Conservation (phyloP, 2,888 invertebrate species). For the Protodeltote pygarga region DNA sequence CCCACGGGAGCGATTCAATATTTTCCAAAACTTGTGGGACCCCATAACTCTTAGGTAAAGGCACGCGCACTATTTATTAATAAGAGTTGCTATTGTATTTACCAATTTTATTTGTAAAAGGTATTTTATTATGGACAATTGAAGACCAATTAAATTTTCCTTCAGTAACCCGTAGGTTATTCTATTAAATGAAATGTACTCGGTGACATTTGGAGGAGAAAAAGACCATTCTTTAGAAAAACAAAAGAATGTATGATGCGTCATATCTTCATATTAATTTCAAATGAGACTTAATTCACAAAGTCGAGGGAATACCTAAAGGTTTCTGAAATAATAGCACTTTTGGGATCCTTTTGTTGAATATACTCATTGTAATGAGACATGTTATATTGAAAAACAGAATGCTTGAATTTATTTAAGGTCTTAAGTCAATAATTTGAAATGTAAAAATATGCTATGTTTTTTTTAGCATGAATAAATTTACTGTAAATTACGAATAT, state of each 20-base stretch:
- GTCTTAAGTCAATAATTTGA: too few species aligned
- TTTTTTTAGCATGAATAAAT: too few species aligned
- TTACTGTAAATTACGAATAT: background rate
- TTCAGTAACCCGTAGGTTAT: background rate
- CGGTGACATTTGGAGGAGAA: background rate
- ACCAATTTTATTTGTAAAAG: slow-evolving; percentile 10
- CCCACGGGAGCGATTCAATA: slow-evolving; percentile 73
- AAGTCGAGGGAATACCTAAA: background rate
- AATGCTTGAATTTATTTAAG: too few species aligned
- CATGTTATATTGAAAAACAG: background rate
- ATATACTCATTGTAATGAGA: background rate
- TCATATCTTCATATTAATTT: background rate
- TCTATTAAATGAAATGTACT: background rate
- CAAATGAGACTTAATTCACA: background rate
- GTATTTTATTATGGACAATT: background rate
- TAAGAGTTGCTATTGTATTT: slow-evolving; percentile 31
- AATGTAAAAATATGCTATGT: too few species aligned
- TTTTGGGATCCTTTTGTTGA: background rate
- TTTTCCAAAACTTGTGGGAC: slow-evolving; percentile 52
- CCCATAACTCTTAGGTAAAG: slow-evolving; percentile 39
- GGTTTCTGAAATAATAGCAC: background rate
- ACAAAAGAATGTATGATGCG: background rate
- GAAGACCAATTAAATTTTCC: background rate
- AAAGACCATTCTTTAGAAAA: background rate
- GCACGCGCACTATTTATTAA: slow-evolving; percentile 48